Conservation (phyloP, 2,797 vertebrate species). For the Simalia tracyae region DNA sequence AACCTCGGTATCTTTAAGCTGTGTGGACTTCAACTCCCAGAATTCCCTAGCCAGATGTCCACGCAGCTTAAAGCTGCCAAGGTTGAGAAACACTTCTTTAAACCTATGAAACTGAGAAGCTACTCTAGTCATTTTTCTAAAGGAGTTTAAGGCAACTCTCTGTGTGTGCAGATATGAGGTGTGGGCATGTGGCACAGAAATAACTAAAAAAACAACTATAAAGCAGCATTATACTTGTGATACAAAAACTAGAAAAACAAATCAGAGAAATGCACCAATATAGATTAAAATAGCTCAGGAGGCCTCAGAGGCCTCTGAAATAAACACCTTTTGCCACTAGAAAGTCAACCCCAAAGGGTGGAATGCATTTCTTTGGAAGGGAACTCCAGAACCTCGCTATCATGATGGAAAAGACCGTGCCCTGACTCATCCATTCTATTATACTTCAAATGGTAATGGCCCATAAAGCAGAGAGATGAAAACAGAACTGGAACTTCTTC, state of each 20-base stretch:
- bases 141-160: neutral
- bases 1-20: no score
- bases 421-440: neutral
- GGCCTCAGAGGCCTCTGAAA: neutral
- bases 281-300: neutral
- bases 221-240: neutral
- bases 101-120: neutral
- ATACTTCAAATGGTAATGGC: neutral
- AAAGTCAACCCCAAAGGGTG: neutral
- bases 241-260: neutral
- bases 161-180: neutral
- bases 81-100: neutral
- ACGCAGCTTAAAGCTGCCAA: no score
- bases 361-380: neutral
- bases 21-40: no score
- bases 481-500: neutral
- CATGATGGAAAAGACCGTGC: neutral
- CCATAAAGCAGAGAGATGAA: neutral
- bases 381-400: neutral
- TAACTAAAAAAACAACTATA: neutral
- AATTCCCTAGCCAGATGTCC: no score
- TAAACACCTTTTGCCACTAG: neutral
- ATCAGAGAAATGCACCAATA: neutral
- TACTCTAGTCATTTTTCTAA: neutral
- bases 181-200: neutral